Conservation (phyloP, 2,888 invertebrate genomes). For the Zelleria hepariella region DNA sequence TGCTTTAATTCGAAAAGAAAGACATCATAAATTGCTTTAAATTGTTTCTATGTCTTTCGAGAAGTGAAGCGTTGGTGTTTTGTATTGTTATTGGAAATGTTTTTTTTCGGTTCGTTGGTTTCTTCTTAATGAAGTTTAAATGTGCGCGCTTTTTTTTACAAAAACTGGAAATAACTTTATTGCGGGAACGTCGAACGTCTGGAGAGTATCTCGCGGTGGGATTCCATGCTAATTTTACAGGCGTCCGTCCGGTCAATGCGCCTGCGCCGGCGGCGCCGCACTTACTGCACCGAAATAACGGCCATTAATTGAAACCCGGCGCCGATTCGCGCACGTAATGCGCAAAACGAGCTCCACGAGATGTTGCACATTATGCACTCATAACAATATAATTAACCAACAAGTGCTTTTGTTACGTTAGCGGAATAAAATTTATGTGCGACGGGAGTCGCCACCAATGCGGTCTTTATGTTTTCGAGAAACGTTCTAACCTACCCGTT, state of each 20-base stretch:
- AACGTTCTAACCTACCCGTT: too few species aligned
- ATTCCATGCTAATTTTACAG: constrained; percentile 54
- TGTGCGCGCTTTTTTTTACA: neutral
- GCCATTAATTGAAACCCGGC: constrained; percentile 51
- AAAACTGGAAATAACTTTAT: constrained; percentile 39
- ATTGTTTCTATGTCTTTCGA: too few species aligned
- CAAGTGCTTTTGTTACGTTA: neutral
- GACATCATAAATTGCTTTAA: too few species aligned
- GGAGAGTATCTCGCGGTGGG: constrained; percentile 37
- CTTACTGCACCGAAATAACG: constrained; percentile 44
- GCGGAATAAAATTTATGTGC: neutral
- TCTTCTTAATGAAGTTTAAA: neutral
- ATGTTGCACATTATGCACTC: constrained; percentile 19
- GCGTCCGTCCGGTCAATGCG: constrained; percentile 51
- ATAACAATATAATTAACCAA: constrained; percentile 11
- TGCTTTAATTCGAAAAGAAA: too few species aligned
- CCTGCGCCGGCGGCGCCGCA: constrained; percentile 28
- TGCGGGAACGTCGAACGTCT: constrained; percentile 37
- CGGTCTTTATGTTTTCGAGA: neutral
- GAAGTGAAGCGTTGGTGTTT: too few species aligned
- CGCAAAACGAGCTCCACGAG: constrained; percentile 37
- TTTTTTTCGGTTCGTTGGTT: too few species aligned
- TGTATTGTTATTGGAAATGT: too few species aligned
- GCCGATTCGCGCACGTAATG: constrained; percentile 35
- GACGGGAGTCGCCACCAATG: neutral